phyloP scores from a whole-genome alignment of 1,140 invertebrate species.

The Bathynomus jamesi region DNA sequence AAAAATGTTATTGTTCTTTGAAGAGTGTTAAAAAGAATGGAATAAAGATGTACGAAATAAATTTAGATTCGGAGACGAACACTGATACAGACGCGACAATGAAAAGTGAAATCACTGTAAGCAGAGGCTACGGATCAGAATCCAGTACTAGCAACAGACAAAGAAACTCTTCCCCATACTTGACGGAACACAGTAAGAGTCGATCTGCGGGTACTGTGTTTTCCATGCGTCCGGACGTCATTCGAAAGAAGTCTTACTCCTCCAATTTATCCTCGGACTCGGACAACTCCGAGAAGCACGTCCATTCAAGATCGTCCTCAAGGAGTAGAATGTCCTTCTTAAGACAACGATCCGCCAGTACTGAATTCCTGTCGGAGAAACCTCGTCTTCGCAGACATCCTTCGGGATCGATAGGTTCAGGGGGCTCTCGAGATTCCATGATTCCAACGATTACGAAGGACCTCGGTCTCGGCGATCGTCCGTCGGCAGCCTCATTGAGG shows the following conservation, averaged over 20 bases:
- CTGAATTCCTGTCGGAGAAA: constrained; percentile 13
- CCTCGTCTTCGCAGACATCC: constrained; percentile 19
- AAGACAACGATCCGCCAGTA: constrained; percentile 9
- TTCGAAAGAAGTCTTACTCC: constrained; percentile 15
- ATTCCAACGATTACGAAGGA: not conserved
- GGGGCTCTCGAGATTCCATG: not conserved
- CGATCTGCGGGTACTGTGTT: constrained; percentile 18
- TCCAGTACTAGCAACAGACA: constrained; percentile 19
- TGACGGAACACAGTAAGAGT: constrained; percentile 24
- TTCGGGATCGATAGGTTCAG: constrained; percentile 23
- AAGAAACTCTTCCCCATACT: constrained; percentile 12
- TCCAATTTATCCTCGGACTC: constrained; percentile 19
- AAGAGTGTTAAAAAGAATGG: constrained; percentile 41
- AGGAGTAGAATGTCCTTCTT: not conserved
- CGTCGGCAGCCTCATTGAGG: constrained; percentile 1
- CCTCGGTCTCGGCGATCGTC: constrained; percentile 13
- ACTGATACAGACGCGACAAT: constrained; percentile 30
- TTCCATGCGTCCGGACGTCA: constrained; percentile 17
- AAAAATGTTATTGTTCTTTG: constrained; percentile 72
- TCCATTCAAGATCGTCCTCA: not conserved
- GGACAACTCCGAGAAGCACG: constrained; percentile 4
- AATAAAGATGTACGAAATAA: constrained; percentile 42
- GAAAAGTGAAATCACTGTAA: constrained; percentile 11
- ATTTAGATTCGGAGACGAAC: constrained; percentile 42
- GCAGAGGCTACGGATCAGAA: constrained; percentile 44